Evolutionary conservation across 2,888 invertebrate genomes (phyloP), one percentile per base, ranked within the genome.

Genomic region (Malacosoma neustria): DNA sequence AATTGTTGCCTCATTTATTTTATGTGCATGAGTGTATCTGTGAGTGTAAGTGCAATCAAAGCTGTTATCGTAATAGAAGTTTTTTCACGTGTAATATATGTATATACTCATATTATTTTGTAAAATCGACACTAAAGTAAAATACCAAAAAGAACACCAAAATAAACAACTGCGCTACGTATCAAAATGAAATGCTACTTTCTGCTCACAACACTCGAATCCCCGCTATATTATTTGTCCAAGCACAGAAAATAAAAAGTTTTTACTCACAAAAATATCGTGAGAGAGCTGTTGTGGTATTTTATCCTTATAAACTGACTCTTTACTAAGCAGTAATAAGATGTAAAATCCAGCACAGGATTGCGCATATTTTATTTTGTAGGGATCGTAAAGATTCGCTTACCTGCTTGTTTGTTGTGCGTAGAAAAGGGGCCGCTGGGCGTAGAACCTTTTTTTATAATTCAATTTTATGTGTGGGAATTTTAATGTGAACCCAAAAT

Each of bases 321-420:
- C 69, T 67, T 67, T 66, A 66, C 46, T 42, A 45, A 43, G 49
- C 53, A 46, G 72, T 68, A 69, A 73, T 75, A 80, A 74, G 75
- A 75, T 66, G 62, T 70, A 76, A 71, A 79, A 67, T 84, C 66
- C 70, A 46, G 61, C 53, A 60, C 53, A 56, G 51, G 65, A 62
- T 65, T 67, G 63, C 54, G 59, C 66, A 73, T 73, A 79, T 72
- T 76, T 79, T 67, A 74, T 72, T 74, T 72, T 65, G 65, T 64
- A 62, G 64, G 68, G 70, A 61, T 75, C 72, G 66, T 77, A 79
- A 77, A 80, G 75, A 79, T 82, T 79, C 75, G 72, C 73, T 80
- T 85, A 85, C 85, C 85, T 85, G 85, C 79, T 73, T 79, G 80
- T 79, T 81, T 85, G 84, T 82, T 80, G 74, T 76, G 66, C 67